Percentiles rank a stretch among this genome's conserved stretches.
Evolutionary conservation across 2,797 vertebrate species (phyloP).

Genomic region (Euphonia xanthogaster): DNA sequence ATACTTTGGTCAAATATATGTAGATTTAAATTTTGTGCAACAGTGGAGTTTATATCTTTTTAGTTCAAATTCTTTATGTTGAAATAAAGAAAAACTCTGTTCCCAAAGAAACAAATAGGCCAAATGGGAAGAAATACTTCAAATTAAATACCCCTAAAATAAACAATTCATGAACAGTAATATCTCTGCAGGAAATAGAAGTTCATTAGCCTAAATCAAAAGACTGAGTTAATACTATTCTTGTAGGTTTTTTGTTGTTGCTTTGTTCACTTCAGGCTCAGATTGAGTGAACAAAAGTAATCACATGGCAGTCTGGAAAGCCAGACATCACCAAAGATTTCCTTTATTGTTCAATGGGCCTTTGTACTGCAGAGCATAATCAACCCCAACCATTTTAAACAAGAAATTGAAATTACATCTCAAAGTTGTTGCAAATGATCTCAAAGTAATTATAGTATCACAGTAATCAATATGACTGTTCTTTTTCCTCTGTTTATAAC

Average conservation of each 20-base stretch:
- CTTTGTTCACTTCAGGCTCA: constrained; percentile 56
- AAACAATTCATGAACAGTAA: neutral
- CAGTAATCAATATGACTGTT: constrained; percentile 57
- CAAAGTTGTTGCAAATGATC: constrained; percentile 21
- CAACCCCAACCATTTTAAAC: constrained; percentile 33
- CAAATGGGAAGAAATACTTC: neutral
- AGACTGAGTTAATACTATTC: neutral
- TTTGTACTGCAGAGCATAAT: constrained; percentile 44
- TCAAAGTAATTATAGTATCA: constrained; percentile 55
- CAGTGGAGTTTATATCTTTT: neutral
- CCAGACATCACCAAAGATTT: constrained; percentile 41
- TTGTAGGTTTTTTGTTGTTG: neutral
- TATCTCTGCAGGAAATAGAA: constrained; percentile 26
- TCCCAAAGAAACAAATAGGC: neutral
- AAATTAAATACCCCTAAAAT: constrained; percentile 18
- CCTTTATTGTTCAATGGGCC: constrained; percentile 29
- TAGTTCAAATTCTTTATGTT: neutral
- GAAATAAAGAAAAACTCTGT: neutral
- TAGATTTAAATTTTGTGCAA: neutral
- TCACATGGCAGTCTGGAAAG: constrained; percentile 33
- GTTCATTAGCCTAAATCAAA: neutral
- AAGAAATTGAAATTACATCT: constrained; percentile 50
- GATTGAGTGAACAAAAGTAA: constrained; percentile 40
- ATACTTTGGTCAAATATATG: neutral
- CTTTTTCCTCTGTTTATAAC: constrained; percentile 48